Evolutionary conservation across 2,888 invertebrate species (phyloP).

Genomic region (Leucania comma): DNA sequence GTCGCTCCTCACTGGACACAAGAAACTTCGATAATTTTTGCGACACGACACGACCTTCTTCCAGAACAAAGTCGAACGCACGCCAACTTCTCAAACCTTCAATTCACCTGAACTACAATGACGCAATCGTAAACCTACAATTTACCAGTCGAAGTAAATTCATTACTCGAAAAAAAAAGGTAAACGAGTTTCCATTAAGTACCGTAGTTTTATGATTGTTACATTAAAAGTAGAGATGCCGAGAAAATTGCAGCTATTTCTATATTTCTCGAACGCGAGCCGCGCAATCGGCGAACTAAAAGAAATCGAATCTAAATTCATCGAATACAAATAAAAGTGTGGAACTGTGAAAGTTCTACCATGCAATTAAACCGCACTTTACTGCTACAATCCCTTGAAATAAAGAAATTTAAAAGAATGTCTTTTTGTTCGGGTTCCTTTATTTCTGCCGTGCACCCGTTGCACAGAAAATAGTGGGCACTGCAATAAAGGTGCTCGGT

Average conservation of each 20-base stretch:
- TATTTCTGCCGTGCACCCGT: constrained; percentile 79
- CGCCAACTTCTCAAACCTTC: constrained; percentile 67
- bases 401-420: constrained; percentile 87
- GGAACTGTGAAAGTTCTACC: constrained; percentile 81
- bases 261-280: constrained; percentile 69
- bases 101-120: constrained; percentile 38
- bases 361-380: constrained; percentile 89
- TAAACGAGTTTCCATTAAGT: constrained; percentile 69
- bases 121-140: constrained; percentile 52
- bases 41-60: constrained; percentile 73
- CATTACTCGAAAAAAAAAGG: constrained; percentile 65
- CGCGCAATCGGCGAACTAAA: constrained; percentile 66
- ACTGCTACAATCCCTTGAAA: constrained; percentile 87
- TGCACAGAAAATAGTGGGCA: constrained; percentile 81
- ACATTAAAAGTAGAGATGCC: constrained; percentile 68
- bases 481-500: constrained; percentile 76
- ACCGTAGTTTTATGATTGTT: constrained; percentile 68
- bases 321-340: constrained; percentile 83
- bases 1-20: constrained; percentile 73
- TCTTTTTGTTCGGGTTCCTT: constrained; percentile 82
- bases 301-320: constrained; percentile 84
- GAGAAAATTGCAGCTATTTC: constrained; percentile 74
- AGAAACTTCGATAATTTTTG: constrained; percentile 82
- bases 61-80: constrained; percentile 66
- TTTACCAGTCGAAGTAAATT: constrained; percentile 61